Base-by-base conservation (phyloP, 2,888 invertebrate species). In the Orthosia incerta region DNA sequence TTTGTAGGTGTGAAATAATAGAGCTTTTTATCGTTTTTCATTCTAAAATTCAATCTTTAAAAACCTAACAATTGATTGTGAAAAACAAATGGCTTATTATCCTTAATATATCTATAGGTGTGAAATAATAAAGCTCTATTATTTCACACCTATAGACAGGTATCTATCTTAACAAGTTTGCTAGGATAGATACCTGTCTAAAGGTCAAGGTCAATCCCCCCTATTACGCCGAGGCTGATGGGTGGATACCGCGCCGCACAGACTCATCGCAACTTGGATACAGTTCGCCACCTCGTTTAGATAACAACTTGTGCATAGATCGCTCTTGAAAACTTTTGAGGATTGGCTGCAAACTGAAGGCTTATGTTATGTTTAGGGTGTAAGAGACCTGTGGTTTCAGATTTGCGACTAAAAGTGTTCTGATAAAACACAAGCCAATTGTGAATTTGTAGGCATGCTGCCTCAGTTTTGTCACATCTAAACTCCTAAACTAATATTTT, bases 181-280 rank as follows among this genome's bases (percentile, higher is more conserved):
- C n/a, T n/a, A n/a, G n/a, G n/a, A n/a, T n/a, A n/a, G n/a, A n/a
- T n/a, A 67, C 26, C 13, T 23, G 23, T 23, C 23, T 18, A 15
- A 73, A 73, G 73, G 61, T 77, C 68, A 69, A 65, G 51, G 72
- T 59, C 16, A 63, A 26, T 50, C 18, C 13, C 20, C 31, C 46
- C 23, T 23, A 0, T 3, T 39, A 39, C 13, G 20, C 11, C 31
- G 45, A 26, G 9, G 60, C 63, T 79, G 76, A 69, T 72, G 20
- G 50, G 71, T 39, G 66, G 51, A 63, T 48, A 69, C 79, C 79
- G 50, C 79, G 23, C 7, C 31, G 9, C 50, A 51, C 50, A 72
- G 66, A 51, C 76, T 76, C 74, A 78, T 79, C 71, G 55, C 48
- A 87, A 87, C 72, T 87, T 87, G 72, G 79, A 85, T 75, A 79